These are phyloP conservation scores for Saccopteryx bilineata DNA, from an alignment of 2,113 vertebrate genomes.

Conservation along the genomic window DNA sequence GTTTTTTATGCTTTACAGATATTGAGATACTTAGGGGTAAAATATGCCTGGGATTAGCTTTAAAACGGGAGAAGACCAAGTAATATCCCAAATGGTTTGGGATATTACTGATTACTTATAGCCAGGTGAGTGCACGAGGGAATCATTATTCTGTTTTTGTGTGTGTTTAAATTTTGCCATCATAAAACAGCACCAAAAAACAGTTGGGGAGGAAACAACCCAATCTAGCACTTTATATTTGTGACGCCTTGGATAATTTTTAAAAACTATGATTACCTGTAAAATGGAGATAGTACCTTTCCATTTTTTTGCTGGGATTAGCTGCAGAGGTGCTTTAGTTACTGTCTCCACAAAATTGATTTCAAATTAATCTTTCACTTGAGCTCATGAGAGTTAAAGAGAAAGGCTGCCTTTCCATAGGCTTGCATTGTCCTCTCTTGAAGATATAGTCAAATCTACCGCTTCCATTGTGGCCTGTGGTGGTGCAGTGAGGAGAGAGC, in stretches of 20 bases:
- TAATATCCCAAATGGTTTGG: neutral
- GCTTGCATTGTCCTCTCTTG: neutral
- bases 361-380: neutral
- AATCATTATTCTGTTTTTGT: neutral
- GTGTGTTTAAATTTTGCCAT: neutral
- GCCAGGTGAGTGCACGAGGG: neutral
- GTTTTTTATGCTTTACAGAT: neutral
- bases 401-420: neutral
- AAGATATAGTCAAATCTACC: neutral
- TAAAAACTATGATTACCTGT: neutral
- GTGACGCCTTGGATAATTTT: neutral
- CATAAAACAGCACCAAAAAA: neutral
- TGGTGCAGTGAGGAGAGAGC: too few species aligned
- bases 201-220: neutral
- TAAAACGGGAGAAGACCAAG: neutral
- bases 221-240: neutral
- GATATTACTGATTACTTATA: neutral
- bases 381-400: neutral
- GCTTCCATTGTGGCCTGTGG: neutral
- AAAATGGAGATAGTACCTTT: neutral
- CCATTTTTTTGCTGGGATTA: neutral
- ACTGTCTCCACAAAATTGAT: neutral
- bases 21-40: neutral
- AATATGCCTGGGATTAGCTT: neutral
- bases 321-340: conserved; percentile 1